phyloP scores from a whole-genome alignment of 2,888 invertebrate species.

The Strigamia maritima region DNA sequence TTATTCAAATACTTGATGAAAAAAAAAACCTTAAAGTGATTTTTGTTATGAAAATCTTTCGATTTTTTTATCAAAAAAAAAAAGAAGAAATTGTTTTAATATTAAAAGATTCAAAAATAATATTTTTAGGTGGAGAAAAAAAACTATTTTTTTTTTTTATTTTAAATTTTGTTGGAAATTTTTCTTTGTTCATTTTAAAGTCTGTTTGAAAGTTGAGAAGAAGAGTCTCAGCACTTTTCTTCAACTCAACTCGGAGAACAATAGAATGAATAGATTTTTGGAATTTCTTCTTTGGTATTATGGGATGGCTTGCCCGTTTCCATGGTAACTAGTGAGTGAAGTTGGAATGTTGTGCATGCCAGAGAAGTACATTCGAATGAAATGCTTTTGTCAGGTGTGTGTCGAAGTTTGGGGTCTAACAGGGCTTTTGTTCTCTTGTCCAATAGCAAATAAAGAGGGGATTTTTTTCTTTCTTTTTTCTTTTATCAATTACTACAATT shows the following conservation, averaged over 20 bases:
- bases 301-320: background rate
- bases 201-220: background rate
- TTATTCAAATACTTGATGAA: conserved; percentile 11
- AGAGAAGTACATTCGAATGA: conserved; percentile 4
- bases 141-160: background rate
- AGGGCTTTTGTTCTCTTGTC: background rate
- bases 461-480: background rate
- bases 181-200: conserved; percentile 10
- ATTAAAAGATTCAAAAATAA: background rate
- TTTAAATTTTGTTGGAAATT: background rate
- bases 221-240: background rate
- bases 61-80: background rate
- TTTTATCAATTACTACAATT: background rate
- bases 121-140: no score
- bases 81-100: background rate
- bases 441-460: background rate
- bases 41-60: background rate
- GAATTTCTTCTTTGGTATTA: conserved; percentile 1
- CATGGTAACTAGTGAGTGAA: background rate
- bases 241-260: background rate
- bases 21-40: no score
- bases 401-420: background rate
- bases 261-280: conserved; percentile 19
- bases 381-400: conserved; percentile 19
- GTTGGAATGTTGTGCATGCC: conserved; percentile 6